These are phyloP conservation scores for Drosophila pullipes DNA, from an alignment of 2,888 invertebrate species.

Conservation along the genomic window DNA sequence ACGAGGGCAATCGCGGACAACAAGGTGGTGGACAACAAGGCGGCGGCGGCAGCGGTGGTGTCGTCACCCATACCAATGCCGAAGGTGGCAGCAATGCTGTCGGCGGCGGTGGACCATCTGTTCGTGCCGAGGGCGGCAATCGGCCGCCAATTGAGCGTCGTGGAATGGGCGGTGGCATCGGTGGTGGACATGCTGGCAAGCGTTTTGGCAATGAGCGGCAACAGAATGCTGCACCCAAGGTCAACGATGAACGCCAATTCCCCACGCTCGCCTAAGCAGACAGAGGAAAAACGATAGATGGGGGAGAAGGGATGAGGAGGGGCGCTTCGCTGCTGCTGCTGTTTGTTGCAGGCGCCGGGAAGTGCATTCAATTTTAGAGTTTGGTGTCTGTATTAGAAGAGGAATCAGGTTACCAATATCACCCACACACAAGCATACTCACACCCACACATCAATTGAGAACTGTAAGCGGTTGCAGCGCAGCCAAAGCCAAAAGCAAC, in stretches of 20 bases:
- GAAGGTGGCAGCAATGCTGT: conserved; percentile 34
- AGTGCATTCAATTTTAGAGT: conserved; percentile 57
- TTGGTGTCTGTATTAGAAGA: conserved; percentile 47
- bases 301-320: neutral
- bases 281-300: neutral
- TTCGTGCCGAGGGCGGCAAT: conserved; percentile 56
- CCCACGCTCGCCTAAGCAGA: conserved; percentile 93
- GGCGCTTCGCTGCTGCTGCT: conserved; percentile 43
- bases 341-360: conserved; percentile 42
- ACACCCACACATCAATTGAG: conserved; percentile 19
- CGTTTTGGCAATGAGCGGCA: conserved; percentile 78
- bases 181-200: conserved; percentile 68
- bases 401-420: conserved; percentile 65
- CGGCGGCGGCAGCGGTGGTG: conserved; percentile 21
- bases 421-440: conserved; percentile 25
- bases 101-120: conserved; percentile 42
- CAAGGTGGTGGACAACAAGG: conserved; percentile 44
- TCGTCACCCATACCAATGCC: conserved; percentile 20
- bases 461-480: conserved; percentile 57
- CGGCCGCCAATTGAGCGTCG: conserved; percentile 67
- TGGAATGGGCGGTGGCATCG: conserved; percentile 57
- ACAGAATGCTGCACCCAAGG: conserved; percentile 90
- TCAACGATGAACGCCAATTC: conserved; percentile 98
- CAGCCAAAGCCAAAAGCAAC: conserved; percentile 77
- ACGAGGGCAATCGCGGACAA: conserved; percentile 58